phyloP scores from a whole-genome alignment of 2,113 vertebrate genomes.

The Xerus inauris region DNA sequence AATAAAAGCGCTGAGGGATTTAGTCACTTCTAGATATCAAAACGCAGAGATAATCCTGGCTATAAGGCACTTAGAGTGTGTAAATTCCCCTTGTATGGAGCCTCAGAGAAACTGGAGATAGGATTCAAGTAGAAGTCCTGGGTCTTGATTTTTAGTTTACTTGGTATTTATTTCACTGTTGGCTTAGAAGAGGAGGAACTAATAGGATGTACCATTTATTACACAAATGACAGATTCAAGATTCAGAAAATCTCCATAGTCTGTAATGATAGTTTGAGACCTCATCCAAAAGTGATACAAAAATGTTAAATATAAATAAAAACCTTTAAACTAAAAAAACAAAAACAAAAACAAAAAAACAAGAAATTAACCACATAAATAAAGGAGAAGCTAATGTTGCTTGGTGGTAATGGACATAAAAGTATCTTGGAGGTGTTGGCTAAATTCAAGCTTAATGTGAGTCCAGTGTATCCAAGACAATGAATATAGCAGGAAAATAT shows the following conservation, averaged over 20 bases:
- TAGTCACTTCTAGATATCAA: not conserved
- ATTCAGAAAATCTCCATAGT: not conserved
- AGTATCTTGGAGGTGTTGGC: not conserved
- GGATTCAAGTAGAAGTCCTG: not conserved
- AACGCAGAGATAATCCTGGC: not conserved
- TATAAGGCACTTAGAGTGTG: not conserved
- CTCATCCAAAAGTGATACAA: not conserved
- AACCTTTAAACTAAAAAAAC: not conserved
- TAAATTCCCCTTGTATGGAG: not conserved
- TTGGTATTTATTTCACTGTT: conserved; percentile 14
- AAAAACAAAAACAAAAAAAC: too few relatives aligned
- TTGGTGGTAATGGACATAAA: conserved; percentile 6
- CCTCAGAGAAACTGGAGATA: not conserved
- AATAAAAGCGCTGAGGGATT: not conserved
- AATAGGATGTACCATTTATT: not conserved
- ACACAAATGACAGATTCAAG: not conserved
- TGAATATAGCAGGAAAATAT: not conserved
- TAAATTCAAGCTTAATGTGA: not conserved
- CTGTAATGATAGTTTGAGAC: not conserved
- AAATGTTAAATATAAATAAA: not conserved
- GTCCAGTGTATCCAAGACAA: not conserved
- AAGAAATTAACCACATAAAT: not conserved
- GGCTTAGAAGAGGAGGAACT: not conserved
- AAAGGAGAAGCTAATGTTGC: not conserved
- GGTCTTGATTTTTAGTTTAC: not conserved